Evolutionary conservation across 92 coral and sea anemone species (phyloP), one percentile per base, ranked within the genome.

Genomic region (Desmophyllum pertusum): DNA sequence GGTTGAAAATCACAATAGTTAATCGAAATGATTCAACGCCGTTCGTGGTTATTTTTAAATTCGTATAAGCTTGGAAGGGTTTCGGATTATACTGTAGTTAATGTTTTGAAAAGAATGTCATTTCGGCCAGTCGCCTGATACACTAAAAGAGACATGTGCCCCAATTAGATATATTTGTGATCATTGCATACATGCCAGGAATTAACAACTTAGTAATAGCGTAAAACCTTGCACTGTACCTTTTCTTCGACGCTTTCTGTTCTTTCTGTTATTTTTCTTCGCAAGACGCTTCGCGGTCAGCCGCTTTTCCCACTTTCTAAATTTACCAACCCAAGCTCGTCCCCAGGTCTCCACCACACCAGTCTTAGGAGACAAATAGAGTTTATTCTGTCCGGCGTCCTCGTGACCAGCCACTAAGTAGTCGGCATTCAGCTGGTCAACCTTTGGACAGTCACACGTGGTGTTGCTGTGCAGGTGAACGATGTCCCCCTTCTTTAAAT

Each of bases 401-500:
- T 71, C 86, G 31, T 82, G 86, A 41, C 86, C 86, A 5, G 86
- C 86, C 17, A 82, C 86, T 43, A 82, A 59, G 53, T 53, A 70
- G 4, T 72, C 78, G 0, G 61, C 35, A 79, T 70, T 62, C 14
- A 61, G 9, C 78, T 42, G 18, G 62, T 15, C 0, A 55, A 82
- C 79, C 78, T 73, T 70, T 18, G 86, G 86, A 82, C 79, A 82
- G 71, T 72, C 43, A 39, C 86, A 82, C 0, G 78, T 82, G 70
- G 71, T 82, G 29, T 82, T 82, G 33, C 78, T 82, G 78, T 57
- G 67, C 62, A 82, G 69, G 10, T 41, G 57, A 1, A 82, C 31
- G 6, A 31, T 53, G 55, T 82, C 86, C 23, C 86, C 86, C 33
- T 73, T 82, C 72, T 42, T 70, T 14, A 82, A 70, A 23, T 73